A percentile compares a stretch with the other conserved stretches of the same genome.
Evolutionary conservation across 2,888 invertebrate species (phyloP).

Genomic region (Icerya purchasi): DNA sequence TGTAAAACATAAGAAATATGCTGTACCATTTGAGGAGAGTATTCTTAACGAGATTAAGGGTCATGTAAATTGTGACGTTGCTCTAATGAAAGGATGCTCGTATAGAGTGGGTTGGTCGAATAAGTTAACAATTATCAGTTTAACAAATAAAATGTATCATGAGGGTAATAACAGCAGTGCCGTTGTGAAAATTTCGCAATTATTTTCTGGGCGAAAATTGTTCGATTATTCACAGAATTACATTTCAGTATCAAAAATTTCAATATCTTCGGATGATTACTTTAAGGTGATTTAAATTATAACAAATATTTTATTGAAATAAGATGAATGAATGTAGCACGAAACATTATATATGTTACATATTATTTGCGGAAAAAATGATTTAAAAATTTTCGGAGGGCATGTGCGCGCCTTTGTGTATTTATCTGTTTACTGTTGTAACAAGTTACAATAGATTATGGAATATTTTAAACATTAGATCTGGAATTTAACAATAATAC

Average conservation of each 20-base stretch:
- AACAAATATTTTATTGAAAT: too few species aligned
- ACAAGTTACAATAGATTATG: too few species aligned
- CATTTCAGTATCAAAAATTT: conserved; percentile 12
- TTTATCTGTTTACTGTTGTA: too few species aligned
- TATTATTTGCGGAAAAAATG: too few species aligned
- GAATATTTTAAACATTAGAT: too few species aligned
- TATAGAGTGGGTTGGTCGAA: conserved; percentile 13
- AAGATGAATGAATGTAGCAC: too few species aligned
- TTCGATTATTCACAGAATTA: conserved; percentile 12
- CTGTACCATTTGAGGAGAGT: conserved; percentile 4
- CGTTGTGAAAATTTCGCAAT: conserved; percentile 4
- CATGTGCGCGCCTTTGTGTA: too few species aligned
- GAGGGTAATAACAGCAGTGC: conserved; percentile 1
- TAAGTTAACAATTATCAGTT: conserved; percentile 9
- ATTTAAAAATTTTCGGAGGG: too few species aligned
- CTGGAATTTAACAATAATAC: too few species aligned
- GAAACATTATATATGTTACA: too few species aligned
- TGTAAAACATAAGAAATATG: conserved; percentile 5
- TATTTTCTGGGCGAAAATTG: conserved; percentile 12
- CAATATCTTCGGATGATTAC: conserved; percentile 1
- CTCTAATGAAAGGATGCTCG: conserved; percentile 5
- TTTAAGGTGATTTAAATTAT: conserved; percentile 11
- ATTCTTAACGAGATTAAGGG: not conserved
- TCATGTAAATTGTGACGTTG: not conserved
- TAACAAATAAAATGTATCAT: not conserved